phyloP scores from a whole-genome alignment of 1,140 invertebrate species.

The Caerostris darwini region DNA sequence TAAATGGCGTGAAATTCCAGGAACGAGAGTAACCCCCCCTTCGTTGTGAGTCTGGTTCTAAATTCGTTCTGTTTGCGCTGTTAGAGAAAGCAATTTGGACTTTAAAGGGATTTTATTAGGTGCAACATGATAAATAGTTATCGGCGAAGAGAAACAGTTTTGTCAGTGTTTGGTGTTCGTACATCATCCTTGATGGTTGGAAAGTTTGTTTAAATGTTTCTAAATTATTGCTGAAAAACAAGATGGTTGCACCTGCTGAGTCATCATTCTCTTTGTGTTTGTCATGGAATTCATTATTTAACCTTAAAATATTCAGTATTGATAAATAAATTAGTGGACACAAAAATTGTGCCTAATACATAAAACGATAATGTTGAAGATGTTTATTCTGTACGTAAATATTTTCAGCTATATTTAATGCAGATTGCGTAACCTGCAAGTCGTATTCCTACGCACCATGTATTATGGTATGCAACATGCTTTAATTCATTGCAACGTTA shows the following conservation, averaged over 20 bases:
- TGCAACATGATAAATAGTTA: not conserved
- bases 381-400: too few relatives aligned
- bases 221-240: not conserved
- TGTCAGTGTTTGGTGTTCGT: not conserved
- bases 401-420: too few relatives aligned
- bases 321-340: too few relatives aligned
- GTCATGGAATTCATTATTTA: too few relatives aligned
- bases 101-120: constrained; percentile 27
- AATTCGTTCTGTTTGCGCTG: constrained; percentile 2
- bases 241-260: not conserved
- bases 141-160: not conserved
- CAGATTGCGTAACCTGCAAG: too few relatives aligned
- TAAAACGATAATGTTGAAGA: too few relatives aligned
- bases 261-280: too few relatives aligned
- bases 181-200: not conserved
- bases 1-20: constrained; percentile 25
- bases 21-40: not conserved
- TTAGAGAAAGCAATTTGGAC: not conserved
- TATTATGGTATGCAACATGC: too few relatives aligned
- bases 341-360: too few relatives aligned
- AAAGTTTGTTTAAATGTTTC: constrained; percentile 3
- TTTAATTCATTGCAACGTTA: too few relatives aligned
- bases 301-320: too few relatives aligned
- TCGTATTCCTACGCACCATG: too few relatives aligned
- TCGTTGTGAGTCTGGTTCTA: not conserved